Percentiles rank a stretch among this genome's conserved stretches.
These are phyloP conservation scores for Hybos culiciformis DNA, from an alignment of 2,888 invertebrate genomes.

Conservation along the genomic window DNA sequence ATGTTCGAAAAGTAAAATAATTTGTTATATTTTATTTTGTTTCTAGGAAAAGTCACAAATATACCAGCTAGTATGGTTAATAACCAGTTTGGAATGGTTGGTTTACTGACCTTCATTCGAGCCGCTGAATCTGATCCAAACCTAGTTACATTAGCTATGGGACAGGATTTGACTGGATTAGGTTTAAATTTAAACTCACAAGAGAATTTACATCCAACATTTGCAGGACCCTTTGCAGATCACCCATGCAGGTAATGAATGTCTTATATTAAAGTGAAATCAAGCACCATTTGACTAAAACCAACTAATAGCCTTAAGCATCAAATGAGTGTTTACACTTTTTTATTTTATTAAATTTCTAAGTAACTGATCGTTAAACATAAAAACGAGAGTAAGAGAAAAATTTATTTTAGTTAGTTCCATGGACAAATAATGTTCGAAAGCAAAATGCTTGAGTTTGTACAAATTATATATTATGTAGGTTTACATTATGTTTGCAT, in stretches of 20 bases:
- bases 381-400: no score
- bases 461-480: no score
- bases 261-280: not conserved
- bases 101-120: constrained; percentile 92
- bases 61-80: constrained; percentile 98
- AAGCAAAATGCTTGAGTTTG: no score
- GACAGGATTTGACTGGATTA: constrained; percentile 94
- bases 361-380: no score
- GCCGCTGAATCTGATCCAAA: constrained; percentile 96
- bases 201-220: constrained; percentile 94
- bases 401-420: no score
- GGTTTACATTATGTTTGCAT: no score
- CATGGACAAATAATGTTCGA: no score
- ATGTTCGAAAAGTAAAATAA: constrained; percentile 3
- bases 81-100: constrained; percentile 99
- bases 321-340: no score
- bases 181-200: constrained; percentile 97
- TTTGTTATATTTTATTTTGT: constrained; percentile 7
- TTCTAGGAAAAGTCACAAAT: constrained; percentile 86
- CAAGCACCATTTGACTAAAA: no score
- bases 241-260: constrained; percentile 62
- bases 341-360: no score
- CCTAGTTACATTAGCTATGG: constrained; percentile 89
- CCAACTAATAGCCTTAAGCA: no score
- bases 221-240: constrained; percentile 98